phyloP scores from a whole-genome alignment of 1,140 invertebrate species.

The Eriosoma lanigerum region DNA sequence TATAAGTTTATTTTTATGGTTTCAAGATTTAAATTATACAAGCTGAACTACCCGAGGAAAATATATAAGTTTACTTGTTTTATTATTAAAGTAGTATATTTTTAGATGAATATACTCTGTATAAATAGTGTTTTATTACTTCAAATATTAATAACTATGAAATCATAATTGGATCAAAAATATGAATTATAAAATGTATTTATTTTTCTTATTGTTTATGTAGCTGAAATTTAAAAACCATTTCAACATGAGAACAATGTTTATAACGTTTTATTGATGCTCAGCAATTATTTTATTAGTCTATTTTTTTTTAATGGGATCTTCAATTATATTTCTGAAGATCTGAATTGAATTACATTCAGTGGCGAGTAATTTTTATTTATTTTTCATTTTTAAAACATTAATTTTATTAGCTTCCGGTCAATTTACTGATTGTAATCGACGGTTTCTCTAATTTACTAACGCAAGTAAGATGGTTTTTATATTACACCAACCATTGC shows the following conservation, averaged over 20 bases:
- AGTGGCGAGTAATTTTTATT: neutral
- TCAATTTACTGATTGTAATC: slow-evolving; percentile 34
- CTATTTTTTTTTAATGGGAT: neutral
- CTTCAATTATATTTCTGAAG: neutral
- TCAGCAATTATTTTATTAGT: neutral
- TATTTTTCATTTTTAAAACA: slow-evolving; percentile 31
- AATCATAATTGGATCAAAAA: too few species aligned
- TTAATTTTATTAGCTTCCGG: slow-evolving; percentile 23
- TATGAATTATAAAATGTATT: too few species aligned
- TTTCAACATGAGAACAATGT: neutral
- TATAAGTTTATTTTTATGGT: too few species aligned
- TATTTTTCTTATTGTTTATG: neutral
- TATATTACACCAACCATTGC: neutral
- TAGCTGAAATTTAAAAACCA: neutral
- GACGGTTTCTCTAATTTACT: slow-evolving; percentile 16
- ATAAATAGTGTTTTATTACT: too few species aligned
- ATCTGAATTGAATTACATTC: slow-evolving; percentile 10
- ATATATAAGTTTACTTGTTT: too few species aligned
- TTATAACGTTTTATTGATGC: neutral
- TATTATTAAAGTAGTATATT: too few species aligned
- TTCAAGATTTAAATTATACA: neutral
- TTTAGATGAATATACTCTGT: too few species aligned
- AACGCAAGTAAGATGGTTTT: slow-evolving; percentile 2
- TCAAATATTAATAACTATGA: too few species aligned
- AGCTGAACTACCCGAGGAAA: neutral